These are phyloP conservation scores for Keiferia lycopersicella DNA, from an alignment of 2,888 invertebrate species.

Conservation along the genomic window DNA sequence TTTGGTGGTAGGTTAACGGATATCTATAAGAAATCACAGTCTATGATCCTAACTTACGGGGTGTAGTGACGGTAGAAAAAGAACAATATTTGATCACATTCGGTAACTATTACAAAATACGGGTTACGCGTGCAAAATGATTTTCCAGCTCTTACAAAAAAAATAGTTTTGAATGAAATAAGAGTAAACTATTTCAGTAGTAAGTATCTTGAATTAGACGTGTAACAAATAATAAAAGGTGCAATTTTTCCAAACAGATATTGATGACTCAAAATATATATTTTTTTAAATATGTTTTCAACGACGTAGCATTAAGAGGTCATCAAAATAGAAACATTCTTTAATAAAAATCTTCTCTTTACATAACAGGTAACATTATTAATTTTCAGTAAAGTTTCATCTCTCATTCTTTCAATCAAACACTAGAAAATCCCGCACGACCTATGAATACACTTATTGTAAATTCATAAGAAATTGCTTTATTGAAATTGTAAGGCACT, in stretches of 20 bases:
- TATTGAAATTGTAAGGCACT: slow-evolving; percentile 54
- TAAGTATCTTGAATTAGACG: no score
- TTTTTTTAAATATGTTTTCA: no score
- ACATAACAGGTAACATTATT: no score
- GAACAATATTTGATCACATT: slow-evolving; percentile 44
- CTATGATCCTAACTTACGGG: slow-evolving; percentile 27
- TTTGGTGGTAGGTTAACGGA: not conserved
- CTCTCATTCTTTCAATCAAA: not conserved
- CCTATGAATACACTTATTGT: not conserved
- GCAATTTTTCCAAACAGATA: no score
- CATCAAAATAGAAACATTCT: no score
- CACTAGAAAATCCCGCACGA: not conserved
- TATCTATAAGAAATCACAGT: slow-evolving; percentile 29
- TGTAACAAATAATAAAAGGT: no score
- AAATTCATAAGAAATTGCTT: slow-evolving; percentile 16
- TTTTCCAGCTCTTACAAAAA: slow-evolving; percentile 9
- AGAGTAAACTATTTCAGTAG: no score
- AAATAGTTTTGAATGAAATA: no score
- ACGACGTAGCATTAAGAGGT: no score
- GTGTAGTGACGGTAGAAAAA: slow-evolving; percentile 41
- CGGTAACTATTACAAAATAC: slow-evolving; percentile 50
- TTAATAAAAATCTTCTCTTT: no score
- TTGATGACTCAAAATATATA: no score
- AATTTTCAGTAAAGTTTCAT: not conserved
- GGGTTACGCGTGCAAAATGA: slow-evolving; percentile 27